Evolutionary conservation across 2,888 invertebrate genomes (phyloP), one percentile per base, ranked within the genome.

Genomic region (Acleris literana): DNA sequence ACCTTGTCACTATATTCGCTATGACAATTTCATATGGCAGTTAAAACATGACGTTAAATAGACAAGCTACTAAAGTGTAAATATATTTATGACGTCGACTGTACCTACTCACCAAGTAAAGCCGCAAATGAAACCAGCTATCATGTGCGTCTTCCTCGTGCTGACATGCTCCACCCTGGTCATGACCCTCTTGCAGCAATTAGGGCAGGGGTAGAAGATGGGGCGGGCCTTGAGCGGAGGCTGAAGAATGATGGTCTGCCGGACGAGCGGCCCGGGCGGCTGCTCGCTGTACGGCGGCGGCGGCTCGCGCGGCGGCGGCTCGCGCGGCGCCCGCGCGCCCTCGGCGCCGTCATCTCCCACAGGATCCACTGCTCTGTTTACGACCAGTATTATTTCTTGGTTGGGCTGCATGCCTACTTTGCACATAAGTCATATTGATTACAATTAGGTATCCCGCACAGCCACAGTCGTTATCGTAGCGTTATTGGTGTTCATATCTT

Each of bases 101-200:
- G 13, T 6, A 39, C 22, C 61, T 72, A 82, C 91, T 87, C 81
- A 91, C 92, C 84, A 73, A 66, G 89, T 87, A 58, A 86, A 80
- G 60, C 92, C 92, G 77, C 86, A 90, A 71, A 92, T 76, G 68
- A 91, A 92, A 55, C 92, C 92, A 71, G 91, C 89, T 22, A 88
- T 62, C 82, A 92, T 78, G 68, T 92, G 91, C 64, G 92, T 91
- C 77, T 84, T 87, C 46, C 78, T 80, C 11, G 91, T 84, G 73
- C 82, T 90, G n/a, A 83, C 80, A 76, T 85, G 83, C 69, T 84
- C 73, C 49, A 92, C 87, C 76, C 80, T 84, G 13, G 92, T 90
- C 20, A 88, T 71, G 17, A 83, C 77, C 70, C 81, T 82, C 73
- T 86, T 78, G 56, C 77, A 78, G 74, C 92, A 92, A 46, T 73